These are phyloP conservation scores for Sarotherodon lohbergeri DNA, from an alignment of 2,113 vertebrate species.

Conservation along the genomic window DNA sequence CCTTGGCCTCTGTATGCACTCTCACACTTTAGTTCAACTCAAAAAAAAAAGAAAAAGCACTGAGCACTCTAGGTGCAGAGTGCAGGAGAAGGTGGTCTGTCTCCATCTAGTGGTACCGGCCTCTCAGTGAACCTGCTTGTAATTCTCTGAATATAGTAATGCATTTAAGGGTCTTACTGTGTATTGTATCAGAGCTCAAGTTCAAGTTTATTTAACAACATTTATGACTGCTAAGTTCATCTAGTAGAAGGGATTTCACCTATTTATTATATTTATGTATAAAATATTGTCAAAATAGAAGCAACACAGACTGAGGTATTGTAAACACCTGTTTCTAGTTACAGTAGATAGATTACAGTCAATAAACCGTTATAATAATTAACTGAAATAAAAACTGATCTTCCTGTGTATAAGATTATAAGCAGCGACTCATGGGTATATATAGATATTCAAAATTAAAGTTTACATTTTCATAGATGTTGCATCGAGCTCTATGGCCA, in stretches of 20 bases:
- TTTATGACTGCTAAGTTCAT: neutral
- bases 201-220: neutral
- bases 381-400: neutral
- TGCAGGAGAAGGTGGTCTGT: neutral
- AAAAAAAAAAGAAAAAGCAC: neutral
- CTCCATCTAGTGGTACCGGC: neutral
- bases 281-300: neutral
- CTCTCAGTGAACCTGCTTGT: neutral
- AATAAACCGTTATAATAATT: neutral
- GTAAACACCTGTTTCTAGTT: neutral
- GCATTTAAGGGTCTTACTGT: neutral
- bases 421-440: accelerated
- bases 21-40: constrained; percentile 20
- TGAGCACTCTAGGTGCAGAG: neutral
- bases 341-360: neutral
- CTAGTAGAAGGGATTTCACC: neutral
- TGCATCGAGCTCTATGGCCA: neutral
- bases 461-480: neutral
- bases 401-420: neutral
- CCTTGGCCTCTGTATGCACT: constrained; percentile 19
- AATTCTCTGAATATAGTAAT: accelerated
- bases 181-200: neutral
- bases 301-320: accelerated
- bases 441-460: neutral
- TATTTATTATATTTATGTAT: neutral